Evolutionary conservation across 2,888 invertebrate species (phyloP).

Genomic region (Caenorhabditis sp.): DNA sequence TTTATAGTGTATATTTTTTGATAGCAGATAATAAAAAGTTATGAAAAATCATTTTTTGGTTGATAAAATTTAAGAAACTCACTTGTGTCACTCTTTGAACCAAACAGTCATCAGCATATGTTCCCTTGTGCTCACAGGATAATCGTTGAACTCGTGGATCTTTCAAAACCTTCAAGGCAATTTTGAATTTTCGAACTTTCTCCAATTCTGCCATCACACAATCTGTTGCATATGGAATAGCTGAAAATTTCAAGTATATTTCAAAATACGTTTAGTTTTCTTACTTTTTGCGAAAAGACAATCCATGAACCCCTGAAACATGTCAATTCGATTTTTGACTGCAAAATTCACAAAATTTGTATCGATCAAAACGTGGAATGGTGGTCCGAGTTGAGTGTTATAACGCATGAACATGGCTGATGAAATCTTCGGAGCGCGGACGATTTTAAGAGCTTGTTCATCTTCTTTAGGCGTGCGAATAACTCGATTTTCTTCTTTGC

Average conservation of each 20-base stretch:
- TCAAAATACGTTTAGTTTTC: too few species aligned
- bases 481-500: constrained; percentile 66
- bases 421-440: constrained; percentile 69
- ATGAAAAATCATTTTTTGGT: too few species aligned
- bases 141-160: constrained; percentile 92
- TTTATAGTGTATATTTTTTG: not conserved
- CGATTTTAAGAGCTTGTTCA: constrained; percentile 64
- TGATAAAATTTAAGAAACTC: constrained; percentile 43
- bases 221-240: constrained; percentile 95
- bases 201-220: constrained; percentile 97
- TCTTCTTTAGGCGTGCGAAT: constrained; percentile 66
- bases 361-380: constrained; percentile 93
- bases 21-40: too few species aligned
- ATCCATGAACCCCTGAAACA: constrained; percentile 97
- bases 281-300: constrained; percentile 92
- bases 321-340: constrained; percentile 94
- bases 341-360: constrained; percentile 99
- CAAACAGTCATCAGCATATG: constrained; percentile 98
- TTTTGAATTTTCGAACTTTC: constrained; percentile 90
- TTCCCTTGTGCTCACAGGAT: constrained; percentile 93
- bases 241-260: constrained; percentile 72
- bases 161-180: constrained; percentile 85
- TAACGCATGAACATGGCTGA: constrained; percentile 96
- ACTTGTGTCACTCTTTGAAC: constrained; percentile 90
- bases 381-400: constrained; percentile 96